These are phyloP conservation scores for Trididemnum clinides DNA, from an alignment of 23 tunicate species.

Conservation along the genomic window DNA sequence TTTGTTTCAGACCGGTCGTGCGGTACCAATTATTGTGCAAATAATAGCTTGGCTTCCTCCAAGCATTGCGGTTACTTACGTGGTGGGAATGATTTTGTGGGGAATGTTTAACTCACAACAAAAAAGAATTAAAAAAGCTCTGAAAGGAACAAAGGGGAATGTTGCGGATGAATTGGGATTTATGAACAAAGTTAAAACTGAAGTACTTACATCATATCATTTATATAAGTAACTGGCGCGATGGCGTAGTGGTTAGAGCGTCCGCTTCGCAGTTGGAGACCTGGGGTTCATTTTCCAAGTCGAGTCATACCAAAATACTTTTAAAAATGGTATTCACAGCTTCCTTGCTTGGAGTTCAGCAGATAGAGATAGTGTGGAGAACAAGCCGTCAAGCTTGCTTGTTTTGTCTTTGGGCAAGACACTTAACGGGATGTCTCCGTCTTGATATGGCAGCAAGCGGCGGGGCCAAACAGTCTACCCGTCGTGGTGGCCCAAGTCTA, in stretches of 20 bases:
- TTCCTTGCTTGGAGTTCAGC: too few relatives aligned
- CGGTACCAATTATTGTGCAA: conserved; percentile 69
- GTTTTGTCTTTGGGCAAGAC: too few relatives aligned
- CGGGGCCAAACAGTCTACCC: too few relatives aligned
- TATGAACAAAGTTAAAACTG: conserved; percentile 87
- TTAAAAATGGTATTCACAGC: too few relatives aligned
- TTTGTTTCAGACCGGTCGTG: conserved; percentile 53
- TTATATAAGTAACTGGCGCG: too few relatives aligned
- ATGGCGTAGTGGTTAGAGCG: too few relatives aligned
- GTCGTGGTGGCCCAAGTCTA: too few relatives aligned
- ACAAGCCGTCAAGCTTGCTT: neutral
- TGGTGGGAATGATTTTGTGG: conserved; percentile 51
- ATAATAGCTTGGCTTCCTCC: conserved; percentile 79
- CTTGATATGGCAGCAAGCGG: too few relatives aligned
- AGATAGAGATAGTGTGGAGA: neutral
- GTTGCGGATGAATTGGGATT: conserved; percentile 71
- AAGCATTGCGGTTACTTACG: conserved; percentile 24
- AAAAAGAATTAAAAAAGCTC: conserved; percentile 55
- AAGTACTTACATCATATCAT: conserved; percentile 35
- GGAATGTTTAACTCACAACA: conserved; percentile 89
- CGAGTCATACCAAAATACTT: too few relatives aligned
- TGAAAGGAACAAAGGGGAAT: conserved; percentile 62
- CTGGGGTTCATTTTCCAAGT: too few relatives aligned
- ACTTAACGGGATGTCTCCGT: too few relatives aligned
- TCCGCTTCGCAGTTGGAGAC: too few relatives aligned